These are phyloP conservation scores for Abramis brama DNA, from an alignment of 2,113 vertebrate species.

Conservation along the genomic window DNA sequence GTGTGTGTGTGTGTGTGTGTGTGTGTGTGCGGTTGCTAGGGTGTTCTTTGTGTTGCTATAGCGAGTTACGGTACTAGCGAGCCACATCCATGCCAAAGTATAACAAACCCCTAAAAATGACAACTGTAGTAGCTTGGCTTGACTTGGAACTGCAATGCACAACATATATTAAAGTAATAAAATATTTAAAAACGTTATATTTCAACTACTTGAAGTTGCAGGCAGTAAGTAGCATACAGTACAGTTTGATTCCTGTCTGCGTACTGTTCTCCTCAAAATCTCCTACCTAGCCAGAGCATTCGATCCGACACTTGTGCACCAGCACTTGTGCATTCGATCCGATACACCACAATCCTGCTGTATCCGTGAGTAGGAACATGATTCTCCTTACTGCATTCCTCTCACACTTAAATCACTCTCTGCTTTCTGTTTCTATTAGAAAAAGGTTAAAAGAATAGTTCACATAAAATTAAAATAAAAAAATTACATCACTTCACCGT, in stretches of 20 bases:
- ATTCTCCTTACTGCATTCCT: slow-evolving; percentile 11
- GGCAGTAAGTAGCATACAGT: background rate
- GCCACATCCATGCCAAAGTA: background rate
- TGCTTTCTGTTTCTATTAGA: background rate
- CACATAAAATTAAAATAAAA: background rate
- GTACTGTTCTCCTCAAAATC: slow-evolving; percentile 21
- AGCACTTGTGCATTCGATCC: slow-evolving; percentile 15
- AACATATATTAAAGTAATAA: background rate
- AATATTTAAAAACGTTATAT: background rate
- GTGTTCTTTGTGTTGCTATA: no score
- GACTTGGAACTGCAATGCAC: background rate
- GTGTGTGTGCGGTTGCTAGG: no score
- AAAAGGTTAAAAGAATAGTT: background rate
- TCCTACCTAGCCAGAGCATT: background rate
- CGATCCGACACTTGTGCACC: slow-evolving; percentile 19
- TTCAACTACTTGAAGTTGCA: background rate
- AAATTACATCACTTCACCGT: background rate
- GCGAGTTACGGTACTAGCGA: no score
- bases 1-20: no score
- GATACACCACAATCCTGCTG: slow-evolving; percentile 19
- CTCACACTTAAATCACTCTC: background rate
- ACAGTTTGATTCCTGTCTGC: background rate
- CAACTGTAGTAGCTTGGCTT: background rate
- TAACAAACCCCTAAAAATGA: background rate
- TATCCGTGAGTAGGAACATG: background rate